Evolutionary conservation across 2,888 invertebrate genomes (phyloP), one percentile per base, ranked within the genome.

Genomic region (Dicyrtomina minuta): DNA sequence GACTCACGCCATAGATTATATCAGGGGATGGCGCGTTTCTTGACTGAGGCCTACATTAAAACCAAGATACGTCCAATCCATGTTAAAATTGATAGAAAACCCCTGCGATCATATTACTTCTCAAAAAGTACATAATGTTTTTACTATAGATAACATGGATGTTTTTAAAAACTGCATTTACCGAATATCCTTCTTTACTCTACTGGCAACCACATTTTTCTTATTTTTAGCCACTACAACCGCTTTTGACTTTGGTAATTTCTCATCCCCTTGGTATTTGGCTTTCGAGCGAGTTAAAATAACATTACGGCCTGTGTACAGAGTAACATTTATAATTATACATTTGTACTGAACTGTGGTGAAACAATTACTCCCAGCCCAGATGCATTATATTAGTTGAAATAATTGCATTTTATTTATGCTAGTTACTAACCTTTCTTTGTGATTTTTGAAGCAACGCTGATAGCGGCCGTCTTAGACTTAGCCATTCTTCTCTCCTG

Each of bases 1-100:
- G 67, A 27, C 64, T 70, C 10, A 76, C 74, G 8, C 78, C 78
- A 24, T 75, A 72, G 64, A 78, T 78, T 12, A 78, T 78, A 64
- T 78, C 78, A 1, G 78, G 78, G 3, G 78, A 78, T n/a, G 78
- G 78, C 24, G 71, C 76, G 72, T 78, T 78, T 62, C 77, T 62
- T 24, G 75, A 70, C 12, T 68, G 53, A 6, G 68, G 27, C 6
- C 68, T 68, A 46, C 26, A 33, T 20, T 17, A 4, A 59, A 59
- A n/a, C 10, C 13, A 56, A 24, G 12, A n/a, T n/a, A n/a, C n/a
- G n/a, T n/a, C n/a, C 8, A 24, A 33, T 33, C 20, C n/a, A n/a
- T n/a, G n/a, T n/a, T n/a, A n/a, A n/a, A n/a, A n/a, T n/a, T n/a
- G n/a, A n/a, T n/a, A n/a, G n/a, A n/a, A n/a, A n/a, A n/a, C n/a